Percentiles rank a stretch among this genome's conserved stretches.
Evolutionary conservation across 2,888 invertebrate species (phyloP).

Genomic region (Aphodius sticticus): DNA sequence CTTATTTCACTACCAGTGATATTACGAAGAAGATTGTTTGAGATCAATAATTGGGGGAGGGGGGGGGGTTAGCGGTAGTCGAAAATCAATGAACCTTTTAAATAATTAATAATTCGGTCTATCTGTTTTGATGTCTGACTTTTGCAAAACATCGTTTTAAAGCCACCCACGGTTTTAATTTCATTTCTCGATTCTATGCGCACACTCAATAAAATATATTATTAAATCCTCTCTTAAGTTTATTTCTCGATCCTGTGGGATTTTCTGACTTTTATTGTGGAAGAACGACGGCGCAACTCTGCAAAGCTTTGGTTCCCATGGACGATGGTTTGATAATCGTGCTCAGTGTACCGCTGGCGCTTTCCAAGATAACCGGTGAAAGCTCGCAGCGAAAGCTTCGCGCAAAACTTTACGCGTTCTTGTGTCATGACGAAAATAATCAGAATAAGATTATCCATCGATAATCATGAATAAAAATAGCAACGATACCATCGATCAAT

Average conservation of each 20-base stretch:
- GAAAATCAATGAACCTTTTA: neutral
- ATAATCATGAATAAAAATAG: neutral
- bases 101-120: neutral
- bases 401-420: neutral
- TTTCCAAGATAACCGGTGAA: neutral
- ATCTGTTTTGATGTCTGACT: neutral
- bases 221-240: neutral
- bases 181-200: neutral
- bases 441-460: neutral
- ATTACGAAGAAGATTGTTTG: neutral
- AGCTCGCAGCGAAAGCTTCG: neutral
- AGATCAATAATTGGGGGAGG: neutral
- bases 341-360: neutral
- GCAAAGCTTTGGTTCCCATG: neutral
- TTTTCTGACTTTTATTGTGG: neutral
- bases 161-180: no score
- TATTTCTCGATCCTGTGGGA: neutral
- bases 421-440: neutral
- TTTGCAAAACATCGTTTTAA: no score
- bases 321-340: neutral
- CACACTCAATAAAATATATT: neutral
- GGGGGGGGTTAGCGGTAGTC: neutral
- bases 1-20: no score
- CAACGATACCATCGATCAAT: conserved; percentile 32
- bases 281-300: neutral